Percentiles rank a stretch among this genome's conserved stretches.
These are phyloP conservation scores for Eupleurogrammus muticus DNA, from an alignment of 2,797 vertebrate genomes.

Conservation along the genomic window DNA sequence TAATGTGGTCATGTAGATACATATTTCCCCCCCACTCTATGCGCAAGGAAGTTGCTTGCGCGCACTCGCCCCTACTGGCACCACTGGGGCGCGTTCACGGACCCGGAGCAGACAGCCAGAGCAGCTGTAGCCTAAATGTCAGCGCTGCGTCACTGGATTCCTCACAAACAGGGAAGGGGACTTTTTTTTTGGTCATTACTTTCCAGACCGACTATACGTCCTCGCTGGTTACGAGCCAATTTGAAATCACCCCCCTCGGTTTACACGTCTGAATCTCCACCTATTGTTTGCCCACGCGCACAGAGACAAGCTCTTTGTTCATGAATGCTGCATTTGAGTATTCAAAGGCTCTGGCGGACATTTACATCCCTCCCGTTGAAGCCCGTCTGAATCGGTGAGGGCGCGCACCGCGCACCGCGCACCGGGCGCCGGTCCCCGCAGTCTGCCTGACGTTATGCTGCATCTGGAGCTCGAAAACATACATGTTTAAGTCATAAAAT, in stretches of 20 bases:
- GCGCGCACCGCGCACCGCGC: no score
- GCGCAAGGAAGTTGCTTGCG: conserved; percentile 34
- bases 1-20: not conserved
- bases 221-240: conserved; percentile 4
- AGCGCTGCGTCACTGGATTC: conserved; percentile 70
- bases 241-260: conserved; percentile 14
- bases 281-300: conserved; percentile 63
- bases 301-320: conserved; percentile 69
- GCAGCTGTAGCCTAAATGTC: conserved; percentile 65
- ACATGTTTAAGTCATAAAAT: conserved; percentile 14
- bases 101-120: conserved; percentile 49
- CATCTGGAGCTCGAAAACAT: not conserved
- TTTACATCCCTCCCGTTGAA: conserved; percentile 49
- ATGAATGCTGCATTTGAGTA: conserved; percentile 66
- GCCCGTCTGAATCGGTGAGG: not conserved
- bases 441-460: not conserved
- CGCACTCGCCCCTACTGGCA: conserved; percentile 51
- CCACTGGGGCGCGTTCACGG: conserved; percentile 57
- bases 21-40: not conserved
- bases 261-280: conserved; percentile 25
- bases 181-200: conserved; percentile 53
- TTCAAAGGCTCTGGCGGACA: conserved; percentile 42
- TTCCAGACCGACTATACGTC: conserved; percentile 27
- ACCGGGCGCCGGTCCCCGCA: not conserved
- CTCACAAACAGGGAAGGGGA: conserved; percentile 56